Base-by-base conservation (phyloP, 2,888 invertebrate species). In the Cephonodes hylas region DNA sequence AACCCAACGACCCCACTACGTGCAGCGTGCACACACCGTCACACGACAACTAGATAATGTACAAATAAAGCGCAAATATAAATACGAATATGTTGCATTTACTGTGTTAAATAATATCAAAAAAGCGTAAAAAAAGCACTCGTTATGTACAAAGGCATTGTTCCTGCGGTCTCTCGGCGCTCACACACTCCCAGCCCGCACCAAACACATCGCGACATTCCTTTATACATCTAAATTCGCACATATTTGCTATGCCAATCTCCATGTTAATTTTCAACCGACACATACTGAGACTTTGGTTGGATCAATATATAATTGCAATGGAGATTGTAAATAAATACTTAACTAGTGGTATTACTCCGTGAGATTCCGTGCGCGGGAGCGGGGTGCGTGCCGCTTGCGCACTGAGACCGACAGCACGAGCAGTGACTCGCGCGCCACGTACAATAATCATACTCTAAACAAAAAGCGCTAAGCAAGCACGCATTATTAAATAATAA, bases 41-140 rank as follows among this genome's bases (percentile, higher is more conserved):
- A 65, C 13, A 38, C 53, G 18, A 31, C 62, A 68, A 59, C 65
- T 66, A 63, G 63, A 64, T 70, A 75, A 76, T 74, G 73, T 77
- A 81, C 76, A 79, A 80, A 74, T 69, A 69, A 79, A 78, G 80
- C 83, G 77, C 80, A 76, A 83, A 80, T 80, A 79, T 76, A 79
- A 76, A 83, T 79, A 81, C 75, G 76, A 78, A 77, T 79, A 75
- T 66, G 64, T 68, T 72, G 75, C 75, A 76, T 74, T 23, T 46
- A 46, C 27, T 31, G 38, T 38, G 48, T 45, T 59, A 60, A 60
- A 60, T 60, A 60, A 87, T 86, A 88, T 87, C 81, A 87, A 89
- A 85, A 83, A 89, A 90, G 88, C 89, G 86, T 89, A 87, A 84
- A 85, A n/a, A 86, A 88, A 91, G 89, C 89, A 90, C 87, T 87